Evolutionary conservation across 2,113 vertebrate species (phyloP).

Genomic region (Cochlearius cochlearius): DNA sequence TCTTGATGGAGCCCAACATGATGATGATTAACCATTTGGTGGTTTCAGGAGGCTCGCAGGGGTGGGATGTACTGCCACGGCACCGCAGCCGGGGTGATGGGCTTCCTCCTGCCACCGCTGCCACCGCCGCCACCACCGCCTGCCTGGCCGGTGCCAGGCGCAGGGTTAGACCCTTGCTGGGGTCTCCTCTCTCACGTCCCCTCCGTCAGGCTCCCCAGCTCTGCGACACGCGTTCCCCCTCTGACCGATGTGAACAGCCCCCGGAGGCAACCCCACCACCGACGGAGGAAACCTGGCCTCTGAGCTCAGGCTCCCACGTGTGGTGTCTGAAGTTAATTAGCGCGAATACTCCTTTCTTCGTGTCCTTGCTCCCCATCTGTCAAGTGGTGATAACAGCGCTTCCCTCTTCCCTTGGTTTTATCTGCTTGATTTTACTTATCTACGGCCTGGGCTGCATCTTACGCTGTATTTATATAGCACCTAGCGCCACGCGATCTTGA

Average conservation of each 20-base stretch:
- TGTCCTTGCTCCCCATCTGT: background rate
- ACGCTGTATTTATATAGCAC: background rate
- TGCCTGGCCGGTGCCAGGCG: background rate
- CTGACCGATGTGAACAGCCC: background rate
- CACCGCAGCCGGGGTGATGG: background rate
- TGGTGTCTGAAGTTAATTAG: background rate
- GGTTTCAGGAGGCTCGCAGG: background rate
- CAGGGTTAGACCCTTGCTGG: background rate
- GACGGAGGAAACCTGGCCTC: background rate
- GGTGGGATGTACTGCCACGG: background rate
- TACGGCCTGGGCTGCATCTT: background rate
- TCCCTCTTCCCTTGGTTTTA: background rate
- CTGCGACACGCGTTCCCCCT: rapidly evolving
- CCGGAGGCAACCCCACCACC: background rate
- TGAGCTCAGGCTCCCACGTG: background rate
- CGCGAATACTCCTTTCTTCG: background rate
- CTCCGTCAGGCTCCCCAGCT: background rate
- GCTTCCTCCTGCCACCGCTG: background rate
- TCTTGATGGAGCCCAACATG: background rate
- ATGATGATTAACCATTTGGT: background rate
- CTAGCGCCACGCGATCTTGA: background rate
- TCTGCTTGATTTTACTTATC: background rate
- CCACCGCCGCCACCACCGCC: background rate
- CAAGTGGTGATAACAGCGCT: background rate
- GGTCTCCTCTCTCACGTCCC: background rate